Base-by-base conservation (phyloP, 2,113 vertebrate species). In the Xiphophorus maculatus region DNA sequence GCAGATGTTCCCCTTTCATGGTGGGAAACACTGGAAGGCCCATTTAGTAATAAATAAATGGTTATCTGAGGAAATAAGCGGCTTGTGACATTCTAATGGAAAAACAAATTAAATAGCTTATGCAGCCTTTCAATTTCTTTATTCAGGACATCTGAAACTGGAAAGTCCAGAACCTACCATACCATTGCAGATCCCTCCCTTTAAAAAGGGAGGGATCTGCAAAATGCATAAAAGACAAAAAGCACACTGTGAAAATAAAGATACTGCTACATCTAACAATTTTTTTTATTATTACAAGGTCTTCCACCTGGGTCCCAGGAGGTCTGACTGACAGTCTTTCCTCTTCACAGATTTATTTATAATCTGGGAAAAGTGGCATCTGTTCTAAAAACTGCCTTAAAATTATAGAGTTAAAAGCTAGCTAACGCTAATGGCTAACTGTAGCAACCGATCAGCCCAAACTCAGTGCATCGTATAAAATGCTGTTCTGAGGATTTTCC, bases 271-370 rank as follows among this genome's bases (percentile, higher is more conserved):
- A 54, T n/a, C 2, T 9, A 58, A 58, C 3, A 22, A 10, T 11
- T 37, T 12, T 25, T 54, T 7, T 48, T 5, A 54, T 54, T 54
- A 3, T 25, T 54, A 15, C 42, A 58, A 27, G 22, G 51, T 28
- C 48, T 51, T 61, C 86, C 80, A 98, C 97, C 97, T 99, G 89
- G 97, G 97, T 84, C 97, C 97, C 77, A 96, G 95, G 68, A 96
- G 96, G 80, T 99, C 97, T 0, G 95, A 81, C 42, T 90, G 95
- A 90, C 95, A 95, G 77, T 99, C 98, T 81, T 99, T 99, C 86
- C 98, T 96, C 91, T 99, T 99, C 92, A 96, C 94, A 87, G 95
- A 93, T 92, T 98, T 28, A 28, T 28, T 28, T 28, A 28, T 28
- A 28, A 58, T 3, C 25, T 58, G 51, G 25, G 8, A 58, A 58